Evolutionary conservation across 2,113 vertebrate genomes (phyloP), one percentile per base, ranked within the genome.

Genomic region (Fukomys damarensis): DNA sequence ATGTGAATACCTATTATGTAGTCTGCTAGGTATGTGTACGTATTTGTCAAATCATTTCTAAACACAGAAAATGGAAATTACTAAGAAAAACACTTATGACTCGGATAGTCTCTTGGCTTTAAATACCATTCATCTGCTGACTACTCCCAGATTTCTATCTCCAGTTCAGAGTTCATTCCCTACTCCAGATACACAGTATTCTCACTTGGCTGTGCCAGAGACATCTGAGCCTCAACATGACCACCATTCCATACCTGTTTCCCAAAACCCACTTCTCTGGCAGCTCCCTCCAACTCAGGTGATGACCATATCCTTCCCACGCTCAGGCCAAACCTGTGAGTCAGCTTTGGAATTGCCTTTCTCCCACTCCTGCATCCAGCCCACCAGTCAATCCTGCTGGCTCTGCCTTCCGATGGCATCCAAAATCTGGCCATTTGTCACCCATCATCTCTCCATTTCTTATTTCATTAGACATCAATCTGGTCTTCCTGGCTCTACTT

Each of bases 11-110:
- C 7, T 49, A 89, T 65, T 92, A 49, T 65, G 58, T 28, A 38
- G 49, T 74, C 13, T 49, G 22, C 32, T 20, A 66, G 30, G 41
- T 88, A 20, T 56, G 5, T 43, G 49, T 93, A 59, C 93, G 61
- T 56, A 89, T 46, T 49, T 80, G 46, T 95, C 28, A 97, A 65
- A 94, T 35, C 24, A 93, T 88, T 76, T 84, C 65, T 74, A 87
- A 96, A 93, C 13, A 76, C 0, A 26, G 41, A 91, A 32, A n/a
- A n/a, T n/a, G n/a, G n/a, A n/a, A 91, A 66, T 80, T 85, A 41
- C 9, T 84, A 59, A n/a, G 41, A 54, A 93, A 96, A 91, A 56
- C 5, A 59, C 14, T 59, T 52, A n/a, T 28, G n/a, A 24, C 63
- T 63, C 35, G 68, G 91, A 93, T 22, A 77, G 19, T 68, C 28